Percentiles rank a stretch among this genome's conserved stretches.
These are phyloP conservation scores for Himalopsyche phryganea DNA, from an alignment of 1,140 invertebrate species.

Conservation along the genomic window DNA sequence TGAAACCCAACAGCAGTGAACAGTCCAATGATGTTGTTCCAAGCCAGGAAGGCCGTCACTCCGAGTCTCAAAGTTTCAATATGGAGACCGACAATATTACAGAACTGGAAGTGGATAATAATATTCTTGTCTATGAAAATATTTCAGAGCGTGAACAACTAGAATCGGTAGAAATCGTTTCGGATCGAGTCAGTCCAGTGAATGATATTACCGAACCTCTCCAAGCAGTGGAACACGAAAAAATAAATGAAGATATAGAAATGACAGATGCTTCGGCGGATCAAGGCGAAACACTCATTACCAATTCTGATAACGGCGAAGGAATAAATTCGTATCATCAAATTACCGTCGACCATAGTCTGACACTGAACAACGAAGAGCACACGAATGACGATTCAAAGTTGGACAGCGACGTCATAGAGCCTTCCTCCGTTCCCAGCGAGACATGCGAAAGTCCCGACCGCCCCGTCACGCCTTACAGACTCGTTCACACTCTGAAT, in stretches of 20 bases:
- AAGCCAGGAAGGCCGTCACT: too few relatives aligned
- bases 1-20: too few relatives aligned
- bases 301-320: not conserved
- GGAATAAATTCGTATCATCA: not conserved
- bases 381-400: not conserved
- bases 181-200: too few relatives aligned
- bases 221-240: too few relatives aligned
- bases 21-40: too few relatives aligned
- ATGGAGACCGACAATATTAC: too few relatives aligned
- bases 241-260: not conserved
- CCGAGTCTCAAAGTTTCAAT: too few relatives aligned
- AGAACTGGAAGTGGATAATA: too few relatives aligned
- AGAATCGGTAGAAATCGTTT: too few relatives aligned
- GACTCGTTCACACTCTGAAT: slow-evolving; percentile 1
- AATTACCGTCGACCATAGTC: not conserved
- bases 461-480: not conserved
- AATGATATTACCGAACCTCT: not conserved
- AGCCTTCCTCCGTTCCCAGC: slow-evolving; percentile 15
- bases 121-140: too few relatives aligned
- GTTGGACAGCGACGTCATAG: not conserved
- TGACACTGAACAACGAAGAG: not conserved
- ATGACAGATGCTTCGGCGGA: not conserved
- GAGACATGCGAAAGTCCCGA: slow-evolving; percentile 10
- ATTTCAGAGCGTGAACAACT: too few relatives aligned
- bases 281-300: not conserved